Evolutionary conservation across 2,888 invertebrate genomes (phyloP).

Genomic region (Ormyrus pomaceus): DNA sequence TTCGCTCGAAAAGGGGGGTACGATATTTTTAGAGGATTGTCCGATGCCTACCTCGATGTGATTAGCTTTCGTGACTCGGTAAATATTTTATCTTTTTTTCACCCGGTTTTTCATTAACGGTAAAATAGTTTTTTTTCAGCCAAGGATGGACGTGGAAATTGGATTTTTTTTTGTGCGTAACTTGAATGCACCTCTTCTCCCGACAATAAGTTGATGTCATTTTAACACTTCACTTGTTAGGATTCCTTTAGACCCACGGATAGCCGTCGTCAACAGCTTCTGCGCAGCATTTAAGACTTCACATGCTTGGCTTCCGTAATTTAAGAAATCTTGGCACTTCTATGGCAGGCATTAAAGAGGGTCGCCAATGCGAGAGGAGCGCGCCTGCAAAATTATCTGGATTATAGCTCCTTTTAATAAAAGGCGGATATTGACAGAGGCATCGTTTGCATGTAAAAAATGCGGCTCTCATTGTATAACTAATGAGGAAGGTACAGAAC

Average conservation of each 20-base stretch:
- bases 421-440: constrained; percentile 14
- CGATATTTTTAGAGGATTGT: no score
- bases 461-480: constrained; percentile 48
- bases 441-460: constrained; percentile 31
- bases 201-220: constrained; percentile 24
- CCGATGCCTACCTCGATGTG: no score
- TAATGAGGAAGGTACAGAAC: constrained; percentile 30
- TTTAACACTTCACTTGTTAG: constrained; percentile 31
- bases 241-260: constrained; percentile 45
- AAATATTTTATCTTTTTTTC: no score
- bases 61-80: no score
- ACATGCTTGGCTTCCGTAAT: not conserved
- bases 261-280: constrained; percentile 40
- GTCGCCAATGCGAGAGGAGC: not conserved
- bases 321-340: constrained; percentile 25
- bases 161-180: no score
- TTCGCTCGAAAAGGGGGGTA: no score
- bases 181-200: no score
- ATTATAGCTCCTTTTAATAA: not conserved
- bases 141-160: no score
- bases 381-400: not conserved
- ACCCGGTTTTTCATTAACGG: no score
- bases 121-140: no score
- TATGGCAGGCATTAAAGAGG: not conserved
- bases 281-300: constrained; percentile 24